Base-by-base conservation (phyloP, 2,113 vertebrate genomes). In the Phrynosoma platyrhinos region DNA sequence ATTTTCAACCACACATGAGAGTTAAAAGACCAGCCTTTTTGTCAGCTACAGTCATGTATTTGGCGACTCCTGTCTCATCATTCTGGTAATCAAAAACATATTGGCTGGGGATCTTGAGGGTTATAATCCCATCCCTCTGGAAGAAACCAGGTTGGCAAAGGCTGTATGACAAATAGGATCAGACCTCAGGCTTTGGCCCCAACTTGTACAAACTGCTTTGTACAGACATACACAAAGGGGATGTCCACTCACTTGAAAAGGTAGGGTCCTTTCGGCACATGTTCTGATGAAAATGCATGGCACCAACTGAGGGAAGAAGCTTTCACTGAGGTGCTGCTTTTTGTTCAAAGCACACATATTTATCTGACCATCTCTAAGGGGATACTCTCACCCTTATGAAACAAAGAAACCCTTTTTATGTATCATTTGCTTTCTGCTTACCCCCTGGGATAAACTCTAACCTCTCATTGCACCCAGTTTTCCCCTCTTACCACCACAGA, bases 401-500 rank as follows among this genome's bases (percentile, higher is more conserved):
- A 30, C 68, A 0, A 0, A 53, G n/a, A 58, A 25, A 5, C 1
- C 30, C 27, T 36, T 18, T 25, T 0, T 23, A 64, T 25, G 5
- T 42, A 40, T 21, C 0, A 75, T 20, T 66, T 13, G 20, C 32
- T 64, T 1, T 27, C 1, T 8, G 47, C 47, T 30, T 10, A 68
- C 62, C 79, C 82, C 9, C 5, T 58, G 32, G 32, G 71, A 0
- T 8, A 18, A 36, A 0, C 1, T 64, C 71, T 9, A 1, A 5
- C 18, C 71, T 85, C 79, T 76, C 62, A 80, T 13, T 27, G 76
- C 83, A 83, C 62, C 55, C 3, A 52, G 90, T 76, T 13, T 30
- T 87, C 23, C 21, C 52, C 77, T 79, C 66, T 58, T 47, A 9
- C 16, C 18, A 10, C 9, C 75, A 40, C 40, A 21, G 3, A 1